Base-by-base conservation (phyloP, 64 coral and sea anemone genomes). In the Montipora foliosa region DNA sequence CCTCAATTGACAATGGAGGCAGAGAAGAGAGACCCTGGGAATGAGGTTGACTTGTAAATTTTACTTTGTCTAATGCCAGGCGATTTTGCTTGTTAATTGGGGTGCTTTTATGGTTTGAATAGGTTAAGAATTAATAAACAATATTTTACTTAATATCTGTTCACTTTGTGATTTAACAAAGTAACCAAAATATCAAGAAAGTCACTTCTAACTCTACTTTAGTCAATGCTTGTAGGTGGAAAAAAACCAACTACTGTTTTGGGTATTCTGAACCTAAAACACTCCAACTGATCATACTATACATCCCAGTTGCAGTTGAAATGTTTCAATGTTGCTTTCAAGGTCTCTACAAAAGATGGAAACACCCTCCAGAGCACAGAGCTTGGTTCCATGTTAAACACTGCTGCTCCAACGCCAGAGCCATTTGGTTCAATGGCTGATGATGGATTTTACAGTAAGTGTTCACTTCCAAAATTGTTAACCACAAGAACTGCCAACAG, bases 391-490 rank as follows among this genome's bases (percentile, higher is more conserved):
- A 83, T 74, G 59, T 22, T 97, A 9, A 79, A 97, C 60, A 92
- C 92, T 19, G 92, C 86, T 83, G 90, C 96, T 3, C 87, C 77
- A 17, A 94, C 96, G 60, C 96, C 96, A 53, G 96, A 97, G 50
- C 81, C 85, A 14, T 97, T 95, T 84, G 93, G 93, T 2, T 97
- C 96, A 45, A 97, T 97, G 96, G 93, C 89, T 78, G 96, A 97
- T 92, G 96, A 97, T 97, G 96, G 96, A 76, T 95, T 97, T 49
- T 88, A 91, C 45, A 97, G 96, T 97, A 97, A 92, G 58, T 59
- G 15, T 57, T 13, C 8, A 16, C 50, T 13, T 44, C 6, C 10
- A 24, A 46, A 50, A 75, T n/a, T n/a, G 53, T 57, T 11, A 57
- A 57, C 53, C 53, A 37, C 37, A 37, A 37, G 37, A 37, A 37